Evolutionary conservation across 2,113 vertebrate genomes (phyloP), one percentile per base, ranked within the genome.

Genomic region (Spermophilus dauricus): DNA sequence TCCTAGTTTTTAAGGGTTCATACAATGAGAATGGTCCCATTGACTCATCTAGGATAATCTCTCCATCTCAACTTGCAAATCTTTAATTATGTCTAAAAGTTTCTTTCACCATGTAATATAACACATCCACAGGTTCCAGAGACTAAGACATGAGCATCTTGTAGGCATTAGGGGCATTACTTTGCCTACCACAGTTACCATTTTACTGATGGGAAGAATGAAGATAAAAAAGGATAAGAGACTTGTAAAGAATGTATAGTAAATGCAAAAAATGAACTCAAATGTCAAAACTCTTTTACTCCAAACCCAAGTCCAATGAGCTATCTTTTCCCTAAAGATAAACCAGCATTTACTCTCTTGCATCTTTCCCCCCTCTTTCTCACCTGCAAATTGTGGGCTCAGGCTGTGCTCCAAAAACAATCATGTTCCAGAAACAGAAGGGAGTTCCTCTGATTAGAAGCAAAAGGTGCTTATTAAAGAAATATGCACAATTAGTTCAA

Each of bases 261-360:
- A 81, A 76, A 48, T 30, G 24, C 82, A 82, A 88, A 93, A 39
- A 83, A 89, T 45, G 16, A 56, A 91, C 39, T 78, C n/a, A 97
- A 75, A 80, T 70, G 22, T 8, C 53, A 32, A 80, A 89, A 65
- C 30, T 67, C 10, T 86, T 92, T 89, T 82, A 93, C 39, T 86
- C 63, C 18, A 67, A 94, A 72, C 37, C 37, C 37, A 89, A 89
- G 24, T 70, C 24, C 48, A 81, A 53, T 32, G 37, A 51, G 82
- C 28, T 70, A 2, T 76, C 24, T 42, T 69, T 45, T 96, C 67
- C 78, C 82, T 87, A 69, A 89, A 95, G 32, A 18, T 22, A 86
- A 39, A 16, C 48, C 56, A 83, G 22, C 9, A 61, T 94, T 86
- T 76, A 86, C 5, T 82, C 34, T 95, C 84, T 82, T 78, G 4